Conservation (phyloP, 2,888 invertebrate species). For the Drosophila testacea region DNA sequence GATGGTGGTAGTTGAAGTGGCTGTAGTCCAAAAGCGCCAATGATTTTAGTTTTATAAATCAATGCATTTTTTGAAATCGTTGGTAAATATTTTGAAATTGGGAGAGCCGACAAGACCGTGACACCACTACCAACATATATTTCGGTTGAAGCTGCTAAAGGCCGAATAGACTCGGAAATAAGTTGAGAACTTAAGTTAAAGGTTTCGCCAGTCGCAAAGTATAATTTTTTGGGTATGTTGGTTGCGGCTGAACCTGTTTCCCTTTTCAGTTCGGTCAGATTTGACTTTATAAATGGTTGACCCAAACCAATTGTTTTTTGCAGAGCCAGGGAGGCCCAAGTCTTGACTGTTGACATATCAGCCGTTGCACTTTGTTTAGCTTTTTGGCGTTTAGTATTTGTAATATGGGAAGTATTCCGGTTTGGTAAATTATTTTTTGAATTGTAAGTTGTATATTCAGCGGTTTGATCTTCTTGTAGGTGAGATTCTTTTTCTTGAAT, state of each 20-base stretch:
- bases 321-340: too few relatives aligned
- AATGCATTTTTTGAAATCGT: not conserved
- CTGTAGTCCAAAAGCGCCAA: not conserved
- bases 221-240: conserved; percentile 23
- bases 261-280: not conserved
- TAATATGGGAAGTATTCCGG: not conserved
- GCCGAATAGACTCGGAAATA: not conserved
- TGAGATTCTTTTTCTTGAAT: not conserved
- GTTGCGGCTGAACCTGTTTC: not conserved
- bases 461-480: conserved; percentile 37
- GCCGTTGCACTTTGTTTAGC: not conserved
- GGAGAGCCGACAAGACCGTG: not conserved
- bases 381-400: not conserved
- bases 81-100: not conserved
- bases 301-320: conserved; percentile 10
- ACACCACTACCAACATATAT: not conserved
- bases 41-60: not conserved
- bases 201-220: conserved; percentile 46
- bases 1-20: not conserved
- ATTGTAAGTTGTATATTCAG: conserved; percentile 37
- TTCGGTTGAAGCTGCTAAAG: not conserved
- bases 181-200: conserved; percentile 36
- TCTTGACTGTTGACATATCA: too few relatives aligned
- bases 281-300: conserved; percentile 30
- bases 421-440: conserved; percentile 4